Base-by-base conservation (phyloP, 2,888 invertebrate genomes). In the Stenolophus ochropezus region DNA sequence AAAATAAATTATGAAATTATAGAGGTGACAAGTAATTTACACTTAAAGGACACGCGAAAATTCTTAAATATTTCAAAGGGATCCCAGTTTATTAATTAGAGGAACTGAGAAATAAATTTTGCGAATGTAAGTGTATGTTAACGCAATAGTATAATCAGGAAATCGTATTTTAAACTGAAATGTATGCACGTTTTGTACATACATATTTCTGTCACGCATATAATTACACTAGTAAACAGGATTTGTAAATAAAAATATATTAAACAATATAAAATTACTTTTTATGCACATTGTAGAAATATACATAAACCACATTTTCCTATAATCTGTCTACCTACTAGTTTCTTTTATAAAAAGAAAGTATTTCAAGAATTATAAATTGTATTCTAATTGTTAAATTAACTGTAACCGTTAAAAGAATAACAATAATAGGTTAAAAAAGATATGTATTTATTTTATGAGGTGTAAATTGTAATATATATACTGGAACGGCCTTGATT, bases 181-280 rank as follows among this genome's bases (percentile, higher is more conserved):
- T 25, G 25, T 61, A 61, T 61, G 23, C 23, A 58, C 11, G 21
- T 58, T 1, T 11, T 14, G 14, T 20, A 20, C 21, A 4, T 53
- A 6, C 16, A 25, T 61, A 61, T 61, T 23, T 61, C 25, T 61
- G 61, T 61, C 61, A 61, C 61, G 61, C 61, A 61, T 25, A 61
- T 61, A 23, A 61, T 61, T 61, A 61, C 23, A 5, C n/a, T n/a
- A 61, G 61, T 5, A 61, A 61, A 61, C 61, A 61, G 25, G 14
- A 23, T 61, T 23, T 61, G 5, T 25, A 61, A 25, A 61, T 61
- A 25, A 11, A 61, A 25, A 25, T 61, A 61, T 23, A 61, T 61
- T 25, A 23, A 14, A 16, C 51, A 51, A 51, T n/a, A 16, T 51
- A 5, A 16, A 51, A 51, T 16, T 51, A 51, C 16, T 5, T 51